A percentile compares a stretch with the other conserved stretches of the same genome.
Conservation (phyloP, 2,797 vertebrate species). For the Poeciliopsis infans region DNA sequence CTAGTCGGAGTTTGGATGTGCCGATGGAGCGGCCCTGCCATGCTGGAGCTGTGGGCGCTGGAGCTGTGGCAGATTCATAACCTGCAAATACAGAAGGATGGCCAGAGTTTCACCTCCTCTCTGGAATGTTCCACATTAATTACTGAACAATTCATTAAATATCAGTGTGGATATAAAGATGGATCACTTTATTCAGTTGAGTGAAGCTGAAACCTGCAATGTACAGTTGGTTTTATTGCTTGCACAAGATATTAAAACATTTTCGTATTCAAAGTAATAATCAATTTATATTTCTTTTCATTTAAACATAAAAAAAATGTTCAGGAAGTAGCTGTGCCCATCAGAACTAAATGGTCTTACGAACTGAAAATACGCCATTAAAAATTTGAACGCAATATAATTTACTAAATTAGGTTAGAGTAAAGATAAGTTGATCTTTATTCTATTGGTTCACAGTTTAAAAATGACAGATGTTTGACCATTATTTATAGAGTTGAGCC, state of each 20-base stretch:
- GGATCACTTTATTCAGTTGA: background rate
- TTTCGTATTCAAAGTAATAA: background rate
- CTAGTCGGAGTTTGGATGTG: conserved; percentile 95
- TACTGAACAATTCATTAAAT: background rate
- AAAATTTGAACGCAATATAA: background rate
- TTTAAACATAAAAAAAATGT: background rate
- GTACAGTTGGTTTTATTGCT: background rate
- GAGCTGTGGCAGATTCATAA: conserved; percentile 90
- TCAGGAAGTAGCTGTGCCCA: background rate
- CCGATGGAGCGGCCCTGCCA: conserved; percentile 99
- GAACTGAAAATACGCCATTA: background rate
- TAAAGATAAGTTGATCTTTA: background rate
- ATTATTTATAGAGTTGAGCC: conserved; percentile 23
- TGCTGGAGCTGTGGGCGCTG: conserved; percentile 91
- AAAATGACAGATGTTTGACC: background rate
- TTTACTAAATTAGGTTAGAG: background rate
- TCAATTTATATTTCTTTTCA: background rate
- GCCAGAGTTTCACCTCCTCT: conserved; percentile 6
- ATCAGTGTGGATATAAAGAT: background rate
- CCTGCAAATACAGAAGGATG: conserved; percentile 74
- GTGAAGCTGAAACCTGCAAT: background rate
- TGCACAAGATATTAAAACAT: background rate
- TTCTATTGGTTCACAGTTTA: background rate
- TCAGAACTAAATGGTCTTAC: background rate
- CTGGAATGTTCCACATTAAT: conserved; percentile 5